Evolutionary conservation across 2,797 vertebrate species (phyloP).

Genomic region (Pseudochaenichthys georgianus): DNA sequence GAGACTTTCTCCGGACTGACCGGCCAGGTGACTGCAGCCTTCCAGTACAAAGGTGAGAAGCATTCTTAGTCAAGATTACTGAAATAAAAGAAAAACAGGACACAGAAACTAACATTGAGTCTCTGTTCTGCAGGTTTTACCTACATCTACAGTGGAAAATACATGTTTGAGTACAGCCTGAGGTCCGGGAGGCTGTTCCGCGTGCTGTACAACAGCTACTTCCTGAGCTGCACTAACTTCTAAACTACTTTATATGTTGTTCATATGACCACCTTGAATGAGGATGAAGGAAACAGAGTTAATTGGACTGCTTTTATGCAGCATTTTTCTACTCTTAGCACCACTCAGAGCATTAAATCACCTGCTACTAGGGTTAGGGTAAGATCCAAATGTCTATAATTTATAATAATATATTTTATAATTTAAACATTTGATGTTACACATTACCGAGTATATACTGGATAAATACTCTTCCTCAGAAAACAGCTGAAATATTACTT

Average conservation of each 20-base stretch:
- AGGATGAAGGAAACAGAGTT: constrained; percentile 16
- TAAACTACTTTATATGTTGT: constrained; percentile 35
- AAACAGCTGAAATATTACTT: constrained; percentile 3
- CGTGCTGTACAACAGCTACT: constrained; percentile 69
- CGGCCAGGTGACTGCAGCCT: constrained; percentile 83
- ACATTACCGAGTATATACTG: not conserved
- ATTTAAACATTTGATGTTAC: constrained; percentile 1
- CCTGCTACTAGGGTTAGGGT: too few species aligned
- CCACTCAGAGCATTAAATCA: too few species aligned
- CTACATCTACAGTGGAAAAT: constrained; percentile 77
- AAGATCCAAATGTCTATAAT: not conserved
- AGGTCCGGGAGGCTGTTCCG: constrained; percentile 41
- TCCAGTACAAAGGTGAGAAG: constrained; percentile 84
- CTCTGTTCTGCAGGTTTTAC: constrained; percentile 63
- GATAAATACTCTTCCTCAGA: constrained; percentile 5
- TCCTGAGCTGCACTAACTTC: constrained; percentile 72
- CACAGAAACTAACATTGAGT: constrained; percentile 12
- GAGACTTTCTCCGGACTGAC: constrained; percentile 80
- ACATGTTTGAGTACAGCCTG: constrained; percentile 70
- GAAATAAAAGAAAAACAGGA: not conserved
- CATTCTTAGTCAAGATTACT: not conserved
- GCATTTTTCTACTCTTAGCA: too few species aligned
- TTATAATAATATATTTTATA: not conserved
- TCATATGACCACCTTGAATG: not conserved
- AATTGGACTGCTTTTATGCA: too few species aligned